phyloP scores from a whole-genome alignment of 2,797 vertebrate species.

The Ptychobarbus kaznakovi region DNA sequence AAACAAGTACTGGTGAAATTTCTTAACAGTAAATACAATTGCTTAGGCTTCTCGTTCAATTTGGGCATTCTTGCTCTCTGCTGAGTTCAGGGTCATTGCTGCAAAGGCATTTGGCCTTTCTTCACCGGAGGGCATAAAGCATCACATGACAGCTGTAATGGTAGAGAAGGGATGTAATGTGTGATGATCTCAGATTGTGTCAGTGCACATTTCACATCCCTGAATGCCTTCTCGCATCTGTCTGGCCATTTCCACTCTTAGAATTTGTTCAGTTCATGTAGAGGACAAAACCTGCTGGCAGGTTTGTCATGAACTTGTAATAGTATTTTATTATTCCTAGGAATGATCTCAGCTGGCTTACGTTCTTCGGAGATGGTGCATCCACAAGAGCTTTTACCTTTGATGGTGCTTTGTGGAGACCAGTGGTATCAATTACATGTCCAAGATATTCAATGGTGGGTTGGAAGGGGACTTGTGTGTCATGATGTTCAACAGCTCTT shows the following conservation, averaged over 20 bases:
- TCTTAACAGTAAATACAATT: too few species aligned
- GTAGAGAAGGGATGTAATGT: not conserved
- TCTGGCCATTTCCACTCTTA: not conserved
- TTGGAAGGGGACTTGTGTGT: not conserved
- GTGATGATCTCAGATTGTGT: too few species aligned
- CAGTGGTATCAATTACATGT: not conserved
- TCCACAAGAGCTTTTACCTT: not conserved
- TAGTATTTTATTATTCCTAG: not conserved
- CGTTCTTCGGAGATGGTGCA: not conserved
- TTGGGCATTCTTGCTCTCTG: not conserved
- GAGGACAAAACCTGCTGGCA: not conserved
- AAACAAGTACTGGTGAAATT: too few species aligned
- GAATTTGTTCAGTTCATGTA: not conserved
- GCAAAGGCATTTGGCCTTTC: too few species aligned
- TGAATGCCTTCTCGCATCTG: not conserved
- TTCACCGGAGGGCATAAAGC: too few species aligned
- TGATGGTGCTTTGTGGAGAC: not conserved
- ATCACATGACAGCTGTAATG: too few species aligned
- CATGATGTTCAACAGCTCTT: too few species aligned
- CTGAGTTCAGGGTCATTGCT: too few species aligned
- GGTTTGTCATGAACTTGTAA: not conserved
- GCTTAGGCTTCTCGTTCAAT: not conserved
- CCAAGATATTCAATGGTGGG: not conserved
- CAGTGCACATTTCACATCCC: too few species aligned
- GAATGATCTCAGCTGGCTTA: not conserved